These are phyloP conservation scores for Pyrrhosoma nymphula DNA, from an alignment of 2,888 invertebrate genomes.

Conservation along the genomic window DNA sequence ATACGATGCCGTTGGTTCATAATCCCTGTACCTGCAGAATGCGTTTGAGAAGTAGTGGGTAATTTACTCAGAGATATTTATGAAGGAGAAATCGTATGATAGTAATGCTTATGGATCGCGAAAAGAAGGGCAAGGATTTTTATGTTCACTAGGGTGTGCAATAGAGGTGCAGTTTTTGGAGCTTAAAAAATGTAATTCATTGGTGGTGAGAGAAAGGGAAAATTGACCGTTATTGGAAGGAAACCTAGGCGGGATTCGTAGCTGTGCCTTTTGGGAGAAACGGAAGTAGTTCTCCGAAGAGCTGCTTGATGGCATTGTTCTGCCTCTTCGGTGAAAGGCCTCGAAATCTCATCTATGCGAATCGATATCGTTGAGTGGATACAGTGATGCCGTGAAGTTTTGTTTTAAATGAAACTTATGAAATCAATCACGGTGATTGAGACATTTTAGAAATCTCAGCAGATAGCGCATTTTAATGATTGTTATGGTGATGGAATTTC, in stretches of 20 bases:
- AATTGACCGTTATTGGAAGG: not conserved
- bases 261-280: not conserved
- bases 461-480: not conserved
- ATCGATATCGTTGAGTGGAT: not conserved
- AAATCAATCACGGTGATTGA: not conserved
- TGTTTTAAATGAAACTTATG: not conserved
- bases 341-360: not conserved
- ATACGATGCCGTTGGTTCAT: not conserved
- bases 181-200: not conserved
- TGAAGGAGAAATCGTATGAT: not conserved
- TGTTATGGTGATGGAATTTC: not conserved
- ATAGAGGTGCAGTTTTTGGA: not conserved
- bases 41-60: not conserved
- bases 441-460: not conserved
- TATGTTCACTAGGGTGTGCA: not conserved
- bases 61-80: not conserved
- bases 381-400: not conserved
- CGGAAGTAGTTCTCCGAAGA: conserved; percentile 15
- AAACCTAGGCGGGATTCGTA: not conserved
- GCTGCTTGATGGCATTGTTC: conserved; percentile 19
- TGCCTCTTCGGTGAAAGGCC: not conserved
- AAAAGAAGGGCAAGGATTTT: not conserved
- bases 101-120: not conserved
- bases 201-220: not conserved
- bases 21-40: not conserved